Evolutionary conservation across 2,888 invertebrate species (phyloP).

Genomic region (Argynnis bischoffii): DNA sequence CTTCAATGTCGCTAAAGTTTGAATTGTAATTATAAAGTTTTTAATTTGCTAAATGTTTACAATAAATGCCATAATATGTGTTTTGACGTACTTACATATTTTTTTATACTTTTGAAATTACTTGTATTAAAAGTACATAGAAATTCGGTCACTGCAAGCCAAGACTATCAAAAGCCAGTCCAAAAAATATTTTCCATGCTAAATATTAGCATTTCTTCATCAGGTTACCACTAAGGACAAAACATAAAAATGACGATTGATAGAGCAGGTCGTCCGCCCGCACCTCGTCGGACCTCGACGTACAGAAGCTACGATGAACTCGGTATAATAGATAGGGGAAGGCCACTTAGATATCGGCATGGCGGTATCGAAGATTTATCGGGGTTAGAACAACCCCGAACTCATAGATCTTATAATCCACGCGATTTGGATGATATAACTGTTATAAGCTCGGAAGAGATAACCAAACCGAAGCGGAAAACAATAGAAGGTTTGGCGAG

Average conservation of each 20-base stretch:
- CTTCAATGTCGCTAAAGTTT: slow-evolving; percentile 26
- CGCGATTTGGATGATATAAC: slow-evolving; percentile 73
- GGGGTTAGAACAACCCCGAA: slow-evolving; percentile 57
- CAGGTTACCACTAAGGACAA: slow-evolving; percentile 62
- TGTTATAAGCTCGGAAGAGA: slow-evolving; percentile 75
- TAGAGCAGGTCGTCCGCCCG: slow-evolving; percentile 70
- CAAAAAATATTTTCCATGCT: slow-evolving; percentile 44
- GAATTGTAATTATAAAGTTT: no score
- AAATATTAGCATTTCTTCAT: slow-evolving; percentile 58
- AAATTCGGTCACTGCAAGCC: slow-evolving; percentile 38
- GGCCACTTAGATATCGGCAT: slow-evolving; percentile 67
- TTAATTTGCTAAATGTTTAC: no score
- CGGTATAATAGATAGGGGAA: slow-evolving; percentile 65
- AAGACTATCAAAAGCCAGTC: slow-evolving; percentile 36
- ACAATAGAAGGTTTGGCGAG: slow-evolving; percentile 73
- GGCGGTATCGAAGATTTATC: slow-evolving; percentile 72
- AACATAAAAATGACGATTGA: slow-evolving; percentile 71
- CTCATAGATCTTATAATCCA: slow-evolving; percentile 52
- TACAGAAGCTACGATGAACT: slow-evolving; percentile 78
- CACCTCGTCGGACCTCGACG: slow-evolving; percentile 71
- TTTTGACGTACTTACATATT: slow-evolving; percentile 7
- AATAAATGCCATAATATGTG: slow-evolving; percentile 6
- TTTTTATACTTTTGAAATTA: neutral
- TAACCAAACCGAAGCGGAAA: slow-evolving; percentile 65
- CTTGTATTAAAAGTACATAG: slow-evolving; percentile 1